phyloP scores from a whole-genome alignment of 2,113 vertebrate species.

The Pterophyllum scalare region DNA sequence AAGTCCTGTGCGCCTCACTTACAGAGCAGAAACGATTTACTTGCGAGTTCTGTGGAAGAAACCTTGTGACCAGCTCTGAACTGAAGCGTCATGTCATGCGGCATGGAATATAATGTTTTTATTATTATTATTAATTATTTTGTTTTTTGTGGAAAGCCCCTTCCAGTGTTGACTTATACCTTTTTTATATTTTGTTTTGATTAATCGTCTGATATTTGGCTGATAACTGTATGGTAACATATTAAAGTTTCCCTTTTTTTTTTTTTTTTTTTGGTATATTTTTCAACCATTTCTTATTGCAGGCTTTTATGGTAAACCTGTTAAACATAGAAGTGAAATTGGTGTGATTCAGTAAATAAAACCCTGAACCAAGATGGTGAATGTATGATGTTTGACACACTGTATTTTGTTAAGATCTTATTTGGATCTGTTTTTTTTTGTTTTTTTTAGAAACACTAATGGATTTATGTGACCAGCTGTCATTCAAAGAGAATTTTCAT shows the following conservation, averaged over 20 bases:
- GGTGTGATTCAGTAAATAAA: constrained; percentile 5
- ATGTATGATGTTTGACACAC: neutral
- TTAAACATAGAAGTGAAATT: neutral
- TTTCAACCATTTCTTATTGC: constrained; percentile 26
- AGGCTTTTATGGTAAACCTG: constrained; percentile 23
- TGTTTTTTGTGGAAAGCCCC: neutral
- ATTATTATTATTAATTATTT: neutral
- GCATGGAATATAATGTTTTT: constrained; percentile 55
- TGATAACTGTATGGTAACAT: neutral
- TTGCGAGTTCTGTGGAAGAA: constrained; percentile 71
- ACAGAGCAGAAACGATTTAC: constrained; percentile 9
- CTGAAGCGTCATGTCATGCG: constrained; percentile 58
- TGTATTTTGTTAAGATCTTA: neutral
- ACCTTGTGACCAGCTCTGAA: constrained; percentile 37
- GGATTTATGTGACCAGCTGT: neutral
- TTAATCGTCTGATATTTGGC: neutral
- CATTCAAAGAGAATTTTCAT: neutral
- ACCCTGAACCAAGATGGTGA: neutral
- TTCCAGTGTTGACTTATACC: neutral
- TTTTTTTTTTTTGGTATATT: constrained; percentile 34
- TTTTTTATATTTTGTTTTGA: neutral
- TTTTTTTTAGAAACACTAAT: neutral
- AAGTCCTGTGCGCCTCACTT: neutral
- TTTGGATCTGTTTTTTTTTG: neutral
- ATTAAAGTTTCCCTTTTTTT: neutral